These are phyloP conservation scores for Acanthosepion esculentum DNA, from an alignment of 2,888 invertebrate genomes.

Conservation along the genomic window DNA sequence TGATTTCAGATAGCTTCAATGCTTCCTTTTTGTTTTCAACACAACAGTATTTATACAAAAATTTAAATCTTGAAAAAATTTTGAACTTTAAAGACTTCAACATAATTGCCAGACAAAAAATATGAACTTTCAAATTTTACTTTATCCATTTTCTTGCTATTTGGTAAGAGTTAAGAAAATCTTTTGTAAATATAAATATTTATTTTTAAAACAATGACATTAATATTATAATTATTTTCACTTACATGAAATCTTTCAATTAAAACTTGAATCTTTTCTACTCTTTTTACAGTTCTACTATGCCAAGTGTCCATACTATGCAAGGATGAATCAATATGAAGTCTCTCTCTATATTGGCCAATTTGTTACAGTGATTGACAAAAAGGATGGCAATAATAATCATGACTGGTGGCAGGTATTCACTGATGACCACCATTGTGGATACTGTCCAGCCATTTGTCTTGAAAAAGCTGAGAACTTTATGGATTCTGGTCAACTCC, in stretches of 20 bases:
- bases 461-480: constrained; percentile 38
- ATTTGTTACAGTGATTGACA: constrained; percentile 39
- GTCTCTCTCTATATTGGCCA: constrained; percentile 45
- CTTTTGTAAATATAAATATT: too few relatives aligned
- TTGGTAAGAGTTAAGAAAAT: too few relatives aligned
- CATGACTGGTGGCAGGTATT: constrained; percentile 42
- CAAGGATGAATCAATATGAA: not conserved
- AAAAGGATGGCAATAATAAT: constrained; percentile 44
- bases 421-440: not conserved
- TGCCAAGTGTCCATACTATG: constrained; percentile 37
- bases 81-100: too few relatives aligned
- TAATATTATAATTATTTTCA: not conserved
- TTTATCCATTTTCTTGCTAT: too few relatives aligned
- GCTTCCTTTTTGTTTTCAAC: too few relatives aligned
- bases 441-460: constrained; percentile 39
- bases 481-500: constrained; percentile 40
- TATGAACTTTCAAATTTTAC: too few relatives aligned
- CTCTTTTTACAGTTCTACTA: constrained; percentile 23
- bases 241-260: not conserved
- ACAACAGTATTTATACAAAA: too few relatives aligned
- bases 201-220: too few relatives aligned
- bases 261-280: not conserved
- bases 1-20: too few relatives aligned
- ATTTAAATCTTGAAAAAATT: too few relatives aligned
- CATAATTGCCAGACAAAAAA: too few relatives aligned